Percentiles rank a stretch among this genome's conserved stretches.
Evolutionary conservation across 2,797 vertebrate species (phyloP).

Genomic region (Selene dorsalis): DNA sequence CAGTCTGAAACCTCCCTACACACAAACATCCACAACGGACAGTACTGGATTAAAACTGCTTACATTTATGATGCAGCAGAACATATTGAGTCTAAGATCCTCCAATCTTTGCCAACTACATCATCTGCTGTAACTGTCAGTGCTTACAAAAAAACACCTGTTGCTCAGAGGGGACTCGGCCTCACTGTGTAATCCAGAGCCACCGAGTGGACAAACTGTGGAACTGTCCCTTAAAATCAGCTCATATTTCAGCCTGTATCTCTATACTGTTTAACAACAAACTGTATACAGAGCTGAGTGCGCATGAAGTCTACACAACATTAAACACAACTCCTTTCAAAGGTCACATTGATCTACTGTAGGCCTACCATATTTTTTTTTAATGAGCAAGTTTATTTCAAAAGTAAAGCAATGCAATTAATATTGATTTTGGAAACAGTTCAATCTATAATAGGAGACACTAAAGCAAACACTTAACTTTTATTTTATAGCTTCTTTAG

Average conservation of each 20-base stretch:
- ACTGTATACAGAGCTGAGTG: not conserved
- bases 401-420: not conserved
- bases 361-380: not conserved
- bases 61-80: too few relatives aligned
- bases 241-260: not conserved
- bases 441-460: not conserved
- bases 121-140: not conserved
- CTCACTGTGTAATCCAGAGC: not conserved
- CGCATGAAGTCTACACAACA: not conserved
- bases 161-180: not conserved
- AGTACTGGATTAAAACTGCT: too few relatives aligned
- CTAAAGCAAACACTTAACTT: not conserved
- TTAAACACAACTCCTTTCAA: not conserved
- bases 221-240: not conserved
- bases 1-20: too few relatives aligned
- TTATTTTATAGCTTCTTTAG: not conserved
- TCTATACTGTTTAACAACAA: not conserved
- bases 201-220: slow-evolving; percentile 24
- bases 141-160: slow-evolving; percentile 1
- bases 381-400: not conserved
- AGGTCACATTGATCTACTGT: too few relatives aligned
- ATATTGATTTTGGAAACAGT: not conserved
- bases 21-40: not conserved
- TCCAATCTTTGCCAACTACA: not conserved
- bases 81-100: not conserved